Evolutionary conservation across 2,888 invertebrate species (phyloP), one percentile per base, ranked within the genome.

Genomic region (Scaptodrosophila latifasciaeformis): DNA sequence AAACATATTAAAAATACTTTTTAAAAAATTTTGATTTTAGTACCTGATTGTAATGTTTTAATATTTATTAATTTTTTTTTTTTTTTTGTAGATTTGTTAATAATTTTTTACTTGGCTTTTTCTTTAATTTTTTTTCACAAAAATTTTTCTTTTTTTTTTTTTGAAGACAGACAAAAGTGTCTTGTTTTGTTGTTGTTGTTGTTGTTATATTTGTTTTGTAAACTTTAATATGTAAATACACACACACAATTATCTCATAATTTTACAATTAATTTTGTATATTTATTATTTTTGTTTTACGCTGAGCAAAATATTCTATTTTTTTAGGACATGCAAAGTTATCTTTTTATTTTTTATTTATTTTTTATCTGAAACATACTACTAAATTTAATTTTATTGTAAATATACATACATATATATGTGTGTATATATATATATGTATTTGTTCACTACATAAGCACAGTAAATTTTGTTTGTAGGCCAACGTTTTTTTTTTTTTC

Each of bases 191-290:
- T 42, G 31, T 44, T 35, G 18, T 30, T 46, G 29, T 46, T 49
- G 7, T 37, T 34, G 42, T 31, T 46, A 34, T 54, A 13, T 3
- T 31, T 31, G 34, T 30, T 30, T 70, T 76, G 75, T 79, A 72
- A 79, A 76, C 75, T 76, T 68, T 68, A 79, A 76, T 76, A 76
- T 76, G 75, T 79, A 79, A 79, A 76, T 76, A 76, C 70, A 79
- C 77, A n/a, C n/a, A n/a, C n/a, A 68, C 70, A 70, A 70, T 65
- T 61, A 66, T 50, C 77, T 64, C n/a, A n/a, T n/a, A n/a, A 65
- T 43, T 47, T 44, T 63, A 61, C 56, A 47, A 29, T 57, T 45
- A 40, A 37, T 43, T 57, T 51, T 48, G 54, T 53, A 54, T 54
- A n/a, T 50, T 48, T 57, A 43, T 35, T 50, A 57, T 50, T 51